Percentiles rank a stretch among this genome's conserved stretches.
Conservation (phyloP, 1,140 invertebrate genomes). For the Drosophila bocki region DNA sequence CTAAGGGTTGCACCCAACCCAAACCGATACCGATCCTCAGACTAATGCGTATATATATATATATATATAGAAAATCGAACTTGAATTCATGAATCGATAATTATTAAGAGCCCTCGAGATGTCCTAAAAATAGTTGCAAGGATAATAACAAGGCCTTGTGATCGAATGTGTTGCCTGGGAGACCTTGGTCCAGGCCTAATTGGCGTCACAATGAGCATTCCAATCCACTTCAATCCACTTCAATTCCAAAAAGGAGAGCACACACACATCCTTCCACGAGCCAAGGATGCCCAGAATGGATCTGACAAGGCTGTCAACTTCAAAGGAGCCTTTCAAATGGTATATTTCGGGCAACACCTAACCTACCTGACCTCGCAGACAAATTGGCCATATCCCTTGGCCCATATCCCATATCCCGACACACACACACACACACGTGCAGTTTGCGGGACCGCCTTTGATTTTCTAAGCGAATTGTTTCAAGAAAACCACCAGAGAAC, state of each 20-base stretch:
- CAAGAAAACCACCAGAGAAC: constrained; percentile 81
- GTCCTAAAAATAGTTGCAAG: constrained; percentile 3
- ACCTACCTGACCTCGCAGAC: constrained; percentile 42
- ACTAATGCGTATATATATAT: background rate
- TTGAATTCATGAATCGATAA: background rate
- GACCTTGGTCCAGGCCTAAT: constrained; percentile 51
- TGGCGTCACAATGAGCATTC: constrained; percentile 50
- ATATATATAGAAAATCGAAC: background rate
- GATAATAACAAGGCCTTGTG: background rate
- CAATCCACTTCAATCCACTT: constrained; percentile 35
- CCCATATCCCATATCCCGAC: constrained; percentile 15
- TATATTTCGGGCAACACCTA: constrained; percentile 76
- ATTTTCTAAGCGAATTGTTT: constrained; percentile 85
- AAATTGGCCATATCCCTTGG: constrained; percentile 71
- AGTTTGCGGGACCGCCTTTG: constrained; percentile 70
- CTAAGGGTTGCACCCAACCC: constrained; percentile 23
- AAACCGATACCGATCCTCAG: constrained; percentile 1
- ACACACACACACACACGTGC: constrained; percentile 23
- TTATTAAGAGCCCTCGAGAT: background rate
- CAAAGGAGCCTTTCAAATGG: constrained; percentile 75
- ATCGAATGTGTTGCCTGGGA: constrained; percentile 22
- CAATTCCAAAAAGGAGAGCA: constrained; percentile 8
- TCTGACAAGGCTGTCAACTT: constrained; percentile 61
- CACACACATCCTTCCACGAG: constrained; percentile 27
- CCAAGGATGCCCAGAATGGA: constrained; percentile 23